These are phyloP conservation scores for Marmota monax DNA, from an alignment of 2,113 vertebrate species.

Conservation along the genomic window DNA sequence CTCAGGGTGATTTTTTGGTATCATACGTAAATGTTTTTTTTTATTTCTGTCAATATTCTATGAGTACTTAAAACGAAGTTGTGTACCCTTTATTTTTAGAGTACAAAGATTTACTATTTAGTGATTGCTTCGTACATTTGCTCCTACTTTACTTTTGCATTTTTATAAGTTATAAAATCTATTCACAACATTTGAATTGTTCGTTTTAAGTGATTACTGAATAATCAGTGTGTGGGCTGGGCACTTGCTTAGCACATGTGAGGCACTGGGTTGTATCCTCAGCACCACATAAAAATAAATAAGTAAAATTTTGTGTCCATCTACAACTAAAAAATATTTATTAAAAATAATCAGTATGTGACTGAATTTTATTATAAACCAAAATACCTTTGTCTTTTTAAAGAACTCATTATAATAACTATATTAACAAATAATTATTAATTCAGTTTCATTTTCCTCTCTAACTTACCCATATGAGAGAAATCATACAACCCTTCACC, in stretches of 20 bases:
- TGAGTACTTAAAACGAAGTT: neutral
- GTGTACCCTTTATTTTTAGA: neutral
- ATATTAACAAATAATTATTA: neutral
- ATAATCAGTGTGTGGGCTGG: neutral
- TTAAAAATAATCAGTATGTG: neutral
- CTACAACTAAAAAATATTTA: too few relatives aligned
- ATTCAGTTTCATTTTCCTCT: neutral
- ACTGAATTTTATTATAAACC: constrained; percentile 24
- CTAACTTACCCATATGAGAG: too few relatives aligned
- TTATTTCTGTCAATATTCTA: neutral
- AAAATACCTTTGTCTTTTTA: neutral
- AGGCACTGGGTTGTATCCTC: too few relatives aligned
- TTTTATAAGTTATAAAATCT: neutral
- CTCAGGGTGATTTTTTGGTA: neutral
- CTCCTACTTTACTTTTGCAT: neutral
- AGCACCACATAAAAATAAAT: too few relatives aligned
- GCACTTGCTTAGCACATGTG: too few relatives aligned
- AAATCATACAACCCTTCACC: too few relatives aligned
- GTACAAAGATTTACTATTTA: neutral
- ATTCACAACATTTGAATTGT: neutral
- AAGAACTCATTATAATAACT: neutral
- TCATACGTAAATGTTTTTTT: neutral
- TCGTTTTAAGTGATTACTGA: neutral
- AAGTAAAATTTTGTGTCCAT: too few relatives aligned
- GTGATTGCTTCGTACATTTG: neutral